Evolutionary conservation across 1,140 invertebrate genomes (phyloP), one percentile per base, ranked within the genome.

Genomic region (Microplitis demolitor): DNA sequence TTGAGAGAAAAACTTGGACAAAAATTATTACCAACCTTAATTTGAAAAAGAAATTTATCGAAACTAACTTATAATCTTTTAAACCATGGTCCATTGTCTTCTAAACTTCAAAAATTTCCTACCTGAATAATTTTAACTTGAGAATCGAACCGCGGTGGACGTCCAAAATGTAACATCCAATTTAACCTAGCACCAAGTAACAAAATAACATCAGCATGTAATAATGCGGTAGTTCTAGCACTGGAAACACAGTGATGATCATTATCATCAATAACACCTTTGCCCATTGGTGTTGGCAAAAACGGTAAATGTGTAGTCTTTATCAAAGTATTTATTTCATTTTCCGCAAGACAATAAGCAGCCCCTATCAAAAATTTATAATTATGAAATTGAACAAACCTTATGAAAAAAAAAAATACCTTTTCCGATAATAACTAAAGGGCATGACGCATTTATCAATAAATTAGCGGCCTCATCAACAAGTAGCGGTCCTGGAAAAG

Each of bases 91-190:
- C 24, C 24, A 24, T 24, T 24, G 24, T 24, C 24, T 24, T 24
- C 2, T 0, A 24, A 24, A 45, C 8, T 16, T 39, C 13, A 4
- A 61, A 60, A 8, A 24, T 24, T 24, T 24, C 24, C 33, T 70
- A 94, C 93, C 89, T 98, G 97, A 79, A 98, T 96, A 64, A 98
- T 86, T 88, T 97, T 96, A 0, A 97, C 95, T 83, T 95, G 87
- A 24, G 89, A 84, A 35, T 91, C 89, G 84, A 93, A 98, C 35
- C 97, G 87, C 14, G 97, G 97, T n/a, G 93, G 87, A 63, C 92
- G 90, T 9, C 97, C 97, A 88, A 98, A 99, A 88, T 99, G 97
- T 45, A 99, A 87, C 85, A 99, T 99, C 97, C 97, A 99, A 87
- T 99, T 99, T 0, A 98, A 88, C 71, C 97, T 88, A 2, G 97